Conservation (phyloP, 2,113 vertebrate species). For the Rhinogobius similis region DNA sequence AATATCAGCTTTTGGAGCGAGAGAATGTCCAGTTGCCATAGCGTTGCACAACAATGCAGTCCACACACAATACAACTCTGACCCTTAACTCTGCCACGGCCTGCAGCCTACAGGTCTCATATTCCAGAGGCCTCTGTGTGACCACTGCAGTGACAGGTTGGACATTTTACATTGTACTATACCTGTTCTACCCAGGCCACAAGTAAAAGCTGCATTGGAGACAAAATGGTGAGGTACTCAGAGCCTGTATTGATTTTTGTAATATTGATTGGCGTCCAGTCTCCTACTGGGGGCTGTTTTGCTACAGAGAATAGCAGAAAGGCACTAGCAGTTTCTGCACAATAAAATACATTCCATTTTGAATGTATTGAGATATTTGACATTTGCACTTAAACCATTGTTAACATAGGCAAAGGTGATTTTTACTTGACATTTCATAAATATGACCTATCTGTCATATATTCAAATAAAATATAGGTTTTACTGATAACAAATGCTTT, state of each 20-base stretch:
- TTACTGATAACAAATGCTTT: too few species aligned
- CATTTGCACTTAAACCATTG: background rate
- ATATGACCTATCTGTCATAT: too few species aligned
- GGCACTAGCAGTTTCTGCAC: constrained; percentile 6
- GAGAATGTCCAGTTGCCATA: constrained; percentile 77
- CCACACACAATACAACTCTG: constrained; percentile 70
- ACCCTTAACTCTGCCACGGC: constrained; percentile 50
- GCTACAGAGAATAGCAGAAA: constrained; percentile 26
- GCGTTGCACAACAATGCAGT: constrained; percentile 69
- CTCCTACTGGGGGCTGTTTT: constrained; percentile 57
- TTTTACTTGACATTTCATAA: too few species aligned
- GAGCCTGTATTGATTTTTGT: constrained; percentile 67
- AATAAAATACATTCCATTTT: constrained; percentile 15
- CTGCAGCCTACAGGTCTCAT: constrained; percentile 53
- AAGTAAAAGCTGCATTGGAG: constrained; percentile 41
- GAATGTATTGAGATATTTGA: background rate
- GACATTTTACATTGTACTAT: constrained; percentile 62
- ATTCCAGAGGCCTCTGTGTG: constrained; percentile 64
- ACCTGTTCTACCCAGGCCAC: constrained; percentile 18
- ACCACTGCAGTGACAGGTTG: constrained; percentile 45
- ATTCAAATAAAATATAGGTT: too few species aligned
- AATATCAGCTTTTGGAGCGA: constrained; percentile 69
- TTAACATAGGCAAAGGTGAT: too few species aligned
- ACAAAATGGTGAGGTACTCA: constrained; percentile 70
- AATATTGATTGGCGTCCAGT: constrained; percentile 65